A percentile compares a stretch with the other conserved stretches of the same genome.
phyloP scores from a whole-genome alignment of 1,140 invertebrate genomes.

The Conus ventricosus region DNA sequence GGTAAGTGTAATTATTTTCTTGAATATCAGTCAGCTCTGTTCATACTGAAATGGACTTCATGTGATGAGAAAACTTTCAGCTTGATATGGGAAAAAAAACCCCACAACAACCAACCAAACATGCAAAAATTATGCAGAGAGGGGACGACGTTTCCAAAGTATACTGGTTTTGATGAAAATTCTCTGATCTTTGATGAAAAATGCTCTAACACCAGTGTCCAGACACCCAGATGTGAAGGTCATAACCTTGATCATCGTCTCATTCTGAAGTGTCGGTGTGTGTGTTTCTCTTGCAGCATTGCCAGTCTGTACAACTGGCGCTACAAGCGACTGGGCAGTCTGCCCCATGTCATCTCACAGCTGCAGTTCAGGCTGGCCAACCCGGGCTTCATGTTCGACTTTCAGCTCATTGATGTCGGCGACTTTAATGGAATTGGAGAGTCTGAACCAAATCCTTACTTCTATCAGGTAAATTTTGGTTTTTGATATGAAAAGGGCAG shows the following conservation, averaged over 20 bases:
- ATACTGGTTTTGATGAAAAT: no score
- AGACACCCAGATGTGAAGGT: neutral
- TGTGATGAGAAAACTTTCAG: no score
- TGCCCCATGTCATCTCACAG: conserved; percentile 88
- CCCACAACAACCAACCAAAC: no score
- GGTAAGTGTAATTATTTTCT: no score
- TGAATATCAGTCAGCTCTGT: no score
- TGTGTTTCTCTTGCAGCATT: conserved; percentile 80
- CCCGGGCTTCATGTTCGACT: conserved; percentile 93
- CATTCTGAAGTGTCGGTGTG: neutral
- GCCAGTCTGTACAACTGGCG: conserved; percentile 98
- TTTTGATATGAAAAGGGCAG: neutral
- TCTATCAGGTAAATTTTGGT: conserved; percentile 86
- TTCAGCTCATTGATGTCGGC: conserved; percentile 96
- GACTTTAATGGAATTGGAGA: conserved; percentile 98
- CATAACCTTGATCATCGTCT: neutral
- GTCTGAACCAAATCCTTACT: conserved; percentile 97
- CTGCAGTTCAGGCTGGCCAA: conserved; percentile 93
- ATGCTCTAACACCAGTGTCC: no score
- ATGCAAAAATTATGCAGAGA: no score
- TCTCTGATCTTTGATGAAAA: no score
- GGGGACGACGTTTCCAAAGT: no score
- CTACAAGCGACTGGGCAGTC: conserved; percentile 95
- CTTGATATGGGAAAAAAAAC: no score
- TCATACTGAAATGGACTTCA: no score